Conservation (phyloP, 1,140 invertebrate species). For the Sitobion miscanthi region DNA sequence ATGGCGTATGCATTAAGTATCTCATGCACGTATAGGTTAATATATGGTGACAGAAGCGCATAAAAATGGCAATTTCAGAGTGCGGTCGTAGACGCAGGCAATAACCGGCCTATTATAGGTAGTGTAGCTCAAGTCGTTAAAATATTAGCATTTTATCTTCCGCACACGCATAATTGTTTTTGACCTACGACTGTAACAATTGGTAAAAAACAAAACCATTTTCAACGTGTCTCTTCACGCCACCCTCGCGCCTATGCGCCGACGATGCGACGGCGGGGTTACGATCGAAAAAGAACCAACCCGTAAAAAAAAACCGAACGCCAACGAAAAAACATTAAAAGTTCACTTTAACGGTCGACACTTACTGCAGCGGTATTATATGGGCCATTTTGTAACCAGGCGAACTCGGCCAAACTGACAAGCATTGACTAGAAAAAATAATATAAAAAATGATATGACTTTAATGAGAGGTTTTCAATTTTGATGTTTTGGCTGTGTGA, state of each 20-base stretch:
- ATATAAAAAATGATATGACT: neutral
- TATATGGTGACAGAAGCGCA: conserved; percentile 43
- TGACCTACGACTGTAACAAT: conserved; percentile 53
- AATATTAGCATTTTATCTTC: conserved; percentile 55
- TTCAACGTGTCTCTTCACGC: neutral
- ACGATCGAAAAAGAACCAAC: conserved; percentile 45
- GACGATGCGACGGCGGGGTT: neutral
- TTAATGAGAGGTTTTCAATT: neutral
- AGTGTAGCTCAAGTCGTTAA: conserved; percentile 36
- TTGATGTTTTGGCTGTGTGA: neutral
- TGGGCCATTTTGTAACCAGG: neutral
- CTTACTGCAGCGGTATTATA: conserved; percentile 8
- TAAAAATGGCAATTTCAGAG: conserved; percentile 51
- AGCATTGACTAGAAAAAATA: neutral
- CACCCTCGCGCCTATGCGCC: neutral
- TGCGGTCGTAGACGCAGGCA: conserved; percentile 36
- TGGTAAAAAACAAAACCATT: conserved; percentile 24
- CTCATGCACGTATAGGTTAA: conserved; percentile 35
- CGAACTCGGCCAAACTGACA: neutral
- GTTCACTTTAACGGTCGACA: conserved; percentile 34
- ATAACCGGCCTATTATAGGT: conserved; percentile 45
- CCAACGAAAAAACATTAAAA: conserved; percentile 44
- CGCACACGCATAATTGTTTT: conserved; percentile 50
- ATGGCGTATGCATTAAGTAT: neutral
- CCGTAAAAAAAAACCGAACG: conserved; percentile 36